These are phyloP conservation scores for Chascanopsetta lugubris DNA, from an alignment of 2,113 vertebrate species.

Conservation along the genomic window DNA sequence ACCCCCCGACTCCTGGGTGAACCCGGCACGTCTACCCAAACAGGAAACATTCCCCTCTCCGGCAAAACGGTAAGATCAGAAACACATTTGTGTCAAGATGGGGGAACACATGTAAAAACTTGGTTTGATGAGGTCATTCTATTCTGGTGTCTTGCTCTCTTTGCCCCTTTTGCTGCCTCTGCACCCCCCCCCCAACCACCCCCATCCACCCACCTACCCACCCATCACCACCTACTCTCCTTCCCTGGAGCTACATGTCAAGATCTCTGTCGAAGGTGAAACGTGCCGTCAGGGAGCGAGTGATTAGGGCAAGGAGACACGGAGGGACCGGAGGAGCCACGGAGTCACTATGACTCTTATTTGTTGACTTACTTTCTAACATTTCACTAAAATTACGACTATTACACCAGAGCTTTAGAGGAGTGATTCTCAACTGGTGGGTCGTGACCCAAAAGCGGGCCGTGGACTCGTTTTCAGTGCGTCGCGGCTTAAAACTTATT, in stretches of 20 bases:
- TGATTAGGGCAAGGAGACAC: not conserved
- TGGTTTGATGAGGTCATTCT: slow-evolving; percentile 58
- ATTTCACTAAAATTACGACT: too few species aligned
- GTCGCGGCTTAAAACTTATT: too few species aligned
- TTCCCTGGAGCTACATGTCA: slow-evolving; percentile 39
- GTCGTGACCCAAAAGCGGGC: too few species aligned
- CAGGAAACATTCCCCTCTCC: slow-evolving; percentile 70
- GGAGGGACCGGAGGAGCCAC: not conserved
- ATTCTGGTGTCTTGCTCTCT: slow-evolving; percentile 14
- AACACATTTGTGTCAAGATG: slow-evolving; percentile 68
- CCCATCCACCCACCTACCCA: too few species aligned
- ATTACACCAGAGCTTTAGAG: too few species aligned
- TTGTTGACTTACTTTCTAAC: too few species aligned
- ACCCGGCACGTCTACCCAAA: slow-evolving; percentile 70
- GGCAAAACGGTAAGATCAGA: slow-evolving; percentile 66
- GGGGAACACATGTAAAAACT: slow-evolving; percentile 62
- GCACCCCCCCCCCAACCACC: not conserved
- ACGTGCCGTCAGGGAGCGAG: slow-evolving; percentile 22
- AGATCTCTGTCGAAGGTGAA: slow-evolving; percentile 39
- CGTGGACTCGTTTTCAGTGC: too few species aligned
- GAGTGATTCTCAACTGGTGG: too few species aligned
- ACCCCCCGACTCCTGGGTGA: slow-evolving; percentile 74
- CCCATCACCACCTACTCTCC: too few species aligned
- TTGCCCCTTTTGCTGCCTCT: not conserved
- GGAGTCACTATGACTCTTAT: not conserved